Evolutionary conservation across 2,797 vertebrate species (phyloP), one percentile per base, ranked within the genome.

Genomic region (Anguilla anguilla): DNA sequence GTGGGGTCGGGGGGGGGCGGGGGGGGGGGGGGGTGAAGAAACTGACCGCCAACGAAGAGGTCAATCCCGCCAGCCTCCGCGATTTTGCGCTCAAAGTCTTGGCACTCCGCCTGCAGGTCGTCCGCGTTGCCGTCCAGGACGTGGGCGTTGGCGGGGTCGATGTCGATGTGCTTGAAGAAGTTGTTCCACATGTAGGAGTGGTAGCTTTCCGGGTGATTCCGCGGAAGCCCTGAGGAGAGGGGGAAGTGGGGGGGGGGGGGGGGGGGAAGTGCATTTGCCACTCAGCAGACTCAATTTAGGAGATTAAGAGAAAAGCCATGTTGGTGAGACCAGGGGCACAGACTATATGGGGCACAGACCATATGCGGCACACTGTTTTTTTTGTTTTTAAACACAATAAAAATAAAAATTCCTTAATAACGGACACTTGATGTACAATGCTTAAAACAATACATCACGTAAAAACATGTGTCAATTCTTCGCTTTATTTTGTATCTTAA

Each of bases 121-220:
- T 95, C n/a, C 0, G 97, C 96, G 0, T 98, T 99, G 55, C 98
- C 98, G 83, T 99, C 96, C 31, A 99, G 92, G 89, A 99, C 98
- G 92, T 99, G 97, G 7, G 97, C 95, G 1, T 99, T 99, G 88
- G 97, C 97, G n/a, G 97, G 92, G 7, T 87, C 92, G 92, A 99
- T 99, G 94, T 99, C 97, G 49, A 98, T 96, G 89, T 99, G 97
- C 94, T 98, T 99, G 91, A 99, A 99, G 95, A 99, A 97, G 91
- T 99, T 98, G 87, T 98, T 98, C 98, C 98, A 99, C 98, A 99
- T 99, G 93, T 98, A 99, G 91, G 99, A 99, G 90, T 99, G 98
- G 91, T 99, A 99, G 91, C 98, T 99, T 93, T 99, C 97, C 0
- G 97, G 97, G 89, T 99, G 98, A 87, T 98, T 95, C 94, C 96